Percentiles rank a stretch among this genome's conserved stretches.
These are phyloP conservation scores for Balearica regulorum DNA, from an alignment of 2,797 vertebrate genomes.

Conservation along the genomic window DNA sequence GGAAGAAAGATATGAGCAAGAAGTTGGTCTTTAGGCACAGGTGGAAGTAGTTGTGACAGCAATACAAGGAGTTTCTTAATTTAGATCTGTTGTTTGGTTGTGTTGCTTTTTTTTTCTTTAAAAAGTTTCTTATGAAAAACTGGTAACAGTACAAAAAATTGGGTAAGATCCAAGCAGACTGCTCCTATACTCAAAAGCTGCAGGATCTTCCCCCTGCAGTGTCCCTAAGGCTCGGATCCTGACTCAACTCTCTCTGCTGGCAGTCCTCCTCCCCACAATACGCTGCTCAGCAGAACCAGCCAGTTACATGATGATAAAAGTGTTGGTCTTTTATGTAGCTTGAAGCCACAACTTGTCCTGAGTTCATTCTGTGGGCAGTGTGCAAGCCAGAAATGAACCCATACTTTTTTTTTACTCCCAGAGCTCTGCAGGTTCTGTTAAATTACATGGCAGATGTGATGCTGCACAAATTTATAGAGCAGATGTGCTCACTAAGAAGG, in stretches of 20 bases:
- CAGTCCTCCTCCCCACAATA: not conserved
- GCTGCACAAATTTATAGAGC: not conserved
- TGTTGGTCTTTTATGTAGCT: not conserved
- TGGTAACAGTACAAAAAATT: not conserved
- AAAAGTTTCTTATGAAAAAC: not conserved
- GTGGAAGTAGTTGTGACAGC: not conserved
- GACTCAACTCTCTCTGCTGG: not conserved
- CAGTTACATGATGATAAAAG: not conserved
- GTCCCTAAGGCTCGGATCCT: not conserved
- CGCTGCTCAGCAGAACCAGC: not conserved
- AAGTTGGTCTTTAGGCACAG: not conserved
- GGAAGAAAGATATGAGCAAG: not conserved
- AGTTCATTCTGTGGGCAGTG: not conserved
- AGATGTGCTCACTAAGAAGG: slow-evolving; percentile 9
- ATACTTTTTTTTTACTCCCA: not conserved
- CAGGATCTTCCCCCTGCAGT: not conserved
- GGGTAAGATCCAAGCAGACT: not conserved
- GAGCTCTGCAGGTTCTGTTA: not conserved
- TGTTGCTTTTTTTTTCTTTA: not conserved
- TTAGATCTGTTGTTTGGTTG: not conserved
- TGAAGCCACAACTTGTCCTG: not conserved
- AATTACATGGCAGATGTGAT: not conserved
- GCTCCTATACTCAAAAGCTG: not conserved
- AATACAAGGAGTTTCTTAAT: not conserved
- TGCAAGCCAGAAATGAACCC: not conserved